Percentiles rank a stretch among this genome's conserved stretches.
Evolutionary conservation across 2,113 vertebrate species (phyloP).

Genomic region (Corynorhinus townsendii): DNA sequence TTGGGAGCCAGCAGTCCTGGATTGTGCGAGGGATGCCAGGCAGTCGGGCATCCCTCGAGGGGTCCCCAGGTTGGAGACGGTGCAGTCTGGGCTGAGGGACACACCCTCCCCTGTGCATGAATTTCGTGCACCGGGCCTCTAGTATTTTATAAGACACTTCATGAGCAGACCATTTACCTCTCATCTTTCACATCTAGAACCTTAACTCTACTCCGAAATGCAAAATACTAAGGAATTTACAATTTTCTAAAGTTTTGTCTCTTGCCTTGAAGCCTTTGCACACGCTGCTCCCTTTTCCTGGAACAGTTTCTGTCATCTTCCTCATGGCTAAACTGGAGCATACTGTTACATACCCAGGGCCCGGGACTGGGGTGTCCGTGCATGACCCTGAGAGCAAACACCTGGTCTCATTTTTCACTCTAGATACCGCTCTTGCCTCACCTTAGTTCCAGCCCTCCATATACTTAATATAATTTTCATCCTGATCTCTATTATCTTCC

Average conservation of each 20-base stretch:
- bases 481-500: background rate
- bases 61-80: no score
- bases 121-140: no score
- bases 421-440: background rate
- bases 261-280: background rate
- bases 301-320: background rate
- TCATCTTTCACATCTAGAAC: background rate
- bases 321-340: background rate
- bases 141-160: background rate
- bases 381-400: background rate
- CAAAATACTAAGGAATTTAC: background rate
- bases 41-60: no score
- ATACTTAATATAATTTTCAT: background rate
- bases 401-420: no score
- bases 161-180: fast-evolving
- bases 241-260: background rate
- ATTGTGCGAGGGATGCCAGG: no score
- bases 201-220: background rate
- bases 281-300: background rate
- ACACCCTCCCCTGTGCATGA: no score
- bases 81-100: no score
- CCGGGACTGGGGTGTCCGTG: fast-evolving
- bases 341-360: no score
- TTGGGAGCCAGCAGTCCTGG: no score
- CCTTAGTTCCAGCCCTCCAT: background rate